Percentiles rank a stretch among this genome's conserved stretches.
Conservation (phyloP, 2,888 invertebrate species). For the Itoplectis maculator region DNA sequence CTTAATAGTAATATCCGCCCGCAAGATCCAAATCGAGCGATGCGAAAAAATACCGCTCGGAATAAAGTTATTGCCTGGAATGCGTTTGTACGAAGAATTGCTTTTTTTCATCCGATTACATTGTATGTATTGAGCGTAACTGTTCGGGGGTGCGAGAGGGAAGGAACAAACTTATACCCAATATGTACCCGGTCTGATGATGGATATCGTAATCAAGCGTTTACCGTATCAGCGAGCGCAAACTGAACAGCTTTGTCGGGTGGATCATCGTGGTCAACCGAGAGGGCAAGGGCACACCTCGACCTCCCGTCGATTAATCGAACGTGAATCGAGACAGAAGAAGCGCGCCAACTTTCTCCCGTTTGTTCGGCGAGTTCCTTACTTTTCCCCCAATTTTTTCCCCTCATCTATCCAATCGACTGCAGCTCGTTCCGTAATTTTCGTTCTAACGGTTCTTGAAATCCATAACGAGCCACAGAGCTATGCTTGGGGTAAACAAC, state of each 20-base stretch:
- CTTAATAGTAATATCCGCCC: slow-evolving; percentile 2
- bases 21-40: neutral
- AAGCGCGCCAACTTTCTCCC: slow-evolving; percentile 56
- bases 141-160: too few species aligned
- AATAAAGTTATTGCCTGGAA: too few species aligned
- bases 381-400: too few species aligned
- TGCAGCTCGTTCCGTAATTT: neutral
- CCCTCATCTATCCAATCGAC: slow-evolving; percentile 38
- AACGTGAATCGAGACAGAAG: slow-evolving; percentile 54
- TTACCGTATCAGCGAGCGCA: slow-evolving; percentile 48
- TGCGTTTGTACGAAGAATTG: too few species aligned
- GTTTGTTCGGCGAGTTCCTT: slow-evolving; percentile 35
- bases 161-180: neutral
- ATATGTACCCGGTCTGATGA: slow-evolving; percentile 3
- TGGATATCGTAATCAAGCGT: slow-evolving; percentile 51
- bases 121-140: too few species aligned
- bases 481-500: neutral
- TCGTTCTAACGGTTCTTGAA: neutral
- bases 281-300: slow-evolving; percentile 33
- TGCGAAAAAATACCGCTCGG: neutral
- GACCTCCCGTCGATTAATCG: slow-evolving; percentile 61
- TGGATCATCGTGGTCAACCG: slow-evolving; percentile 58
- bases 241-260: slow-evolving; percentile 52
- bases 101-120: too few species aligned
- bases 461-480: neutral